Evolutionary conservation across 2,888 invertebrate genomes (phyloP), one percentile per base, ranked within the genome.

Genomic region (Zaprionus obscuricornis): DNA sequence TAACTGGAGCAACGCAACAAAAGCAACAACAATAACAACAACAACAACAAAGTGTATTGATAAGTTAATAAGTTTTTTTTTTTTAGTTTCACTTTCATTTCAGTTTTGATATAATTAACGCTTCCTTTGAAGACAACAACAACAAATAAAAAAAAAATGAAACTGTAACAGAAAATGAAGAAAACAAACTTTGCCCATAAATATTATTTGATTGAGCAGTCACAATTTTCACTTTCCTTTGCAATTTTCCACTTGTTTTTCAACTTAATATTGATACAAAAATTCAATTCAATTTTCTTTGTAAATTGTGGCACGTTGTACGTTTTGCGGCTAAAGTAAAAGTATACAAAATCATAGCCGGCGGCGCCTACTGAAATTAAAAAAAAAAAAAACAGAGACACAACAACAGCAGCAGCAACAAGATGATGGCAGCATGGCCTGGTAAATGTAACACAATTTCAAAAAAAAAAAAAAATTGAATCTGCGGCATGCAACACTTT

Each of bases 401-500:
- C n/a, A n/a, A 54, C 60, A 45, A 43, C 51, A 51, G 54, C 57
- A 64, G 46, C 46, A 57, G 37, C 58, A 64, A 39, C 16, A 43
- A 43, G 49, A 52, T n/a, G 43, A 8, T n/a, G 13, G 27, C 16
- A 10, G 39, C 31, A 18, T 54, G 64, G 57, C 33, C 29, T 20
- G 56, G 36, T 46, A 69, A 70, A 43, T 77, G 78, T 66, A 66
- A 57, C 70, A 67, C 67, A 78, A 36, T 60, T 82, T 77, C 55
- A 10, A 18, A 16, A 27, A 18, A 62, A n/a, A 7, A 3, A 46
- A 39, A 68, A 63, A 78, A 72, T 79, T 73, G 60, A 73, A 73
- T 64, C 69, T 64, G 70, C 67, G 73, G 70, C 78, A 68, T 65
- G 81, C 84, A 47, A 68, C 84, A 81, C 78, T 79, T 79, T 78